Conservation (phyloP, 2,797 vertebrate species). For the Enteromius trimaculatus region DNA sequence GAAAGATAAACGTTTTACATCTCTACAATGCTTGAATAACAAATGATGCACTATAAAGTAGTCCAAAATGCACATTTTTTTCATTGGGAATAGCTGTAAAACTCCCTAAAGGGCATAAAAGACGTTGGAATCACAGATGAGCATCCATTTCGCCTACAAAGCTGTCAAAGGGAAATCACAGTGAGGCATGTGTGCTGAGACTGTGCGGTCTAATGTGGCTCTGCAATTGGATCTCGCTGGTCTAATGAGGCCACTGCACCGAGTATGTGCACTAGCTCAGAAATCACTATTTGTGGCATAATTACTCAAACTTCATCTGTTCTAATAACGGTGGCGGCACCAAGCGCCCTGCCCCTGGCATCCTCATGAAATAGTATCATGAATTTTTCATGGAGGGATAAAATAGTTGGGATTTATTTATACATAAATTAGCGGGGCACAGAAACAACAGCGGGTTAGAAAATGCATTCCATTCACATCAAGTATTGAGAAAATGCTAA, state of each 20-base stretch:
- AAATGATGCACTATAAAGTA: conserved; percentile 7
- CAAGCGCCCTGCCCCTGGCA: conserved; percentile 57
- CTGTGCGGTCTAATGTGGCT: conserved; percentile 51
- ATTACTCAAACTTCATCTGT: conserved; percentile 60
- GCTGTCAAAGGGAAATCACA: conserved; percentile 39
- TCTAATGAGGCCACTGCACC: conserved; percentile 53
- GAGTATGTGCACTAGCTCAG: conserved; percentile 41
- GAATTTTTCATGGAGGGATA: conserved; percentile 68
- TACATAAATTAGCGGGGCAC: conserved; percentile 50
- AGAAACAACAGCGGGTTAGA: conserved; percentile 39
- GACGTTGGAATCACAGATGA: conserved; percentile 18
- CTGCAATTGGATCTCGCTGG: conserved; percentile 62
- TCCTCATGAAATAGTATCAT: conserved; percentile 51
- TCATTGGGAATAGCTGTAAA: conserved; percentile 14
- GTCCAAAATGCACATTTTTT: conserved; percentile 15
- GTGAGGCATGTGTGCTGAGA: conserved; percentile 49
- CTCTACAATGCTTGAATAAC: neutral
- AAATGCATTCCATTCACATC: conserved; percentile 42
- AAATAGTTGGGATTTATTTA: conserved; percentile 61
- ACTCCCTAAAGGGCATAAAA: conserved; percentile 18
- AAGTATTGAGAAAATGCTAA: conserved; percentile 60
- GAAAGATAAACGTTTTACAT: conserved; percentile 26
- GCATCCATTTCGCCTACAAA: conserved; percentile 31
- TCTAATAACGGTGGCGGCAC: conserved; percentile 49
- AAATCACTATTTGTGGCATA: conserved; percentile 58